Percentiles rank a stretch among this genome's conserved stretches.
These are phyloP conservation scores for Cylindroiulus punctatus DNA, from an alignment of 2,888 invertebrate genomes.

Conservation along the genomic window DNA sequence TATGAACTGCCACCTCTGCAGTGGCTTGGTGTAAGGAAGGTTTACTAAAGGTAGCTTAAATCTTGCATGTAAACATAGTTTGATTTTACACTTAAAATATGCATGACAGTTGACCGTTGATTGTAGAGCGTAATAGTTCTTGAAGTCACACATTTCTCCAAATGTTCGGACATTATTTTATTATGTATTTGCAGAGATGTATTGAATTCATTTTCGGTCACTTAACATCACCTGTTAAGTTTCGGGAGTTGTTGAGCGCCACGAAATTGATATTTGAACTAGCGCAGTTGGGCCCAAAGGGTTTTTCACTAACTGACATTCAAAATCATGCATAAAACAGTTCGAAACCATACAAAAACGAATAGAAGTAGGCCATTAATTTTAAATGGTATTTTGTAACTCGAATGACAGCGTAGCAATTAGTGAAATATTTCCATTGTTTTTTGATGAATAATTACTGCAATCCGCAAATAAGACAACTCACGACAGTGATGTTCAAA, in stretches of 20 bases:
- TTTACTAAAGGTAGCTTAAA: too few species aligned
- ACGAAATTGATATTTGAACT: not conserved
- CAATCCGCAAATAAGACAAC: conserved; percentile 37
- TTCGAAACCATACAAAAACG: not conserved
- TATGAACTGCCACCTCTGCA: too few species aligned
- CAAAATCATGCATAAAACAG: not conserved
- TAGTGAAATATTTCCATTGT: conserved; percentile 24
- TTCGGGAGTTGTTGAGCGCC: not conserved
- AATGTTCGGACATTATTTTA: too few species aligned
- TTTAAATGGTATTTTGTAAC: conserved; percentile 6
- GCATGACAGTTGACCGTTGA: too few species aligned
- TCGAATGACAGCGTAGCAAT: conserved; percentile 16
- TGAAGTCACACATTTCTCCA: too few species aligned
- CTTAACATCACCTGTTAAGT: not conserved
- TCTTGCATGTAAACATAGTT: too few species aligned
- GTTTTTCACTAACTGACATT: conserved; percentile 19
- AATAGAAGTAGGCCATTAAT: conserved; percentile 11
- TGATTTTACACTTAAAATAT: too few species aligned
- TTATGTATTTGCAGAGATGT: too few species aligned
- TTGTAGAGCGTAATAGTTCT: too few species aligned
- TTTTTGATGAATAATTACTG: conserved; percentile 37
- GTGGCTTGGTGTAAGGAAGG: too few species aligned
- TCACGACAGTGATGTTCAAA: conserved; percentile 43
- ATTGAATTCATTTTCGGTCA: not conserved
- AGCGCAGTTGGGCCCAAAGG: not conserved